Evolutionary conservation across 1,140 invertebrate species (phyloP), one percentile per base, ranked within the genome.

Genomic region (Octopus bimaculoides): DNA sequence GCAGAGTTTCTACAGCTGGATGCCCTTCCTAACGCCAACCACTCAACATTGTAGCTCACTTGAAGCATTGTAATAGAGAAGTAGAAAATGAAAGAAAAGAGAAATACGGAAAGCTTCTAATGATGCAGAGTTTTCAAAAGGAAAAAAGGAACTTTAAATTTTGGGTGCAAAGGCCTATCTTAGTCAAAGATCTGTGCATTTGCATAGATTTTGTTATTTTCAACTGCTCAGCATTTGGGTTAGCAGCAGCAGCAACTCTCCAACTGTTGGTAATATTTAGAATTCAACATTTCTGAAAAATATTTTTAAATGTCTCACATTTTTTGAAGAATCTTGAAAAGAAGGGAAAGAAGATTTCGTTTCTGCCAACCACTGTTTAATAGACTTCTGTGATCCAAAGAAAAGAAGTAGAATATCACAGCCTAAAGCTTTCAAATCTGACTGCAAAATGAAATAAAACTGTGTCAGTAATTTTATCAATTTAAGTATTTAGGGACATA

Each of bases 301-400:
- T 26, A 8, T 20, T 78, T 20, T 5, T 4, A 12, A 41, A 10
- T 56, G 55, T 69, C 5, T 77, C 80, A 87, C 84, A 79, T 86
- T 81, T 84, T 86, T 85, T 4, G 84, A 79, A 2, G 56, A 14
- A 80, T 88, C 86, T 52, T 86, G 78, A n/a, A 88, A 54, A 83
- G 87, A 83, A 26, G 83, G 83, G 79, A 83, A 88, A 9, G 80
- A 82, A 81, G 83, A 86, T 4, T 82, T 75, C 54, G 83, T 87
- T 10, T 87, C 87, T 17, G 77, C 75, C 66, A 87, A 78, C 87
- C 87, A 88, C n/a, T 82, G 78, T 54, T 76, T 14, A n/a, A 86
- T 86, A 55, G 86, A 86, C 54, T 84, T 81, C 66, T 78, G 66
- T 4, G 78, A 76, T 54, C 87, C 86, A 83, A 87, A 87, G 56